Evolutionary conservation across 2,113 vertebrate species (phyloP).

Genomic region (Setophaga kirtlandii): DNA sequence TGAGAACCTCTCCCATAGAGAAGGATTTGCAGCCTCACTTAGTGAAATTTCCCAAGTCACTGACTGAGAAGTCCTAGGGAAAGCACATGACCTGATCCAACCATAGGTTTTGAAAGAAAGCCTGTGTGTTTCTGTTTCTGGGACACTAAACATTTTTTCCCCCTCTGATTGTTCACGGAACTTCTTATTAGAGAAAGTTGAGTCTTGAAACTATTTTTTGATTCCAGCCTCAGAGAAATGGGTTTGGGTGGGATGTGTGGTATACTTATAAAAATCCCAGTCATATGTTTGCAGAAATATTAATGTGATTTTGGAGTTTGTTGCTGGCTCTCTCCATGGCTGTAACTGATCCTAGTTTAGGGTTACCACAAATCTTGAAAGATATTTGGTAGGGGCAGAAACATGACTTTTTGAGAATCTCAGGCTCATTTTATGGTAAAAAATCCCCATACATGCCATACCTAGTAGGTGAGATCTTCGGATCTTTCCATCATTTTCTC

Average conservation of each 20-base stretch:
- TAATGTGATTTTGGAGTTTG: neutral
- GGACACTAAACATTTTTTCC: neutral
- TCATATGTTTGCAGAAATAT: neutral
- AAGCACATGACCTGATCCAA: neutral
- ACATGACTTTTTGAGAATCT: neutral
- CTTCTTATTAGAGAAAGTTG: neutral
- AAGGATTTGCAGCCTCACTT: accelerated
- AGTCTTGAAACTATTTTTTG: neutral
- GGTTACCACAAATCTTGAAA: neutral
- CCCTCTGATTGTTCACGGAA: neutral
- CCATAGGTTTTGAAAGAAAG: neutral
- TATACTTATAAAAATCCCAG: neutral
- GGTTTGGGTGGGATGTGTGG: neutral
- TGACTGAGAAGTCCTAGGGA: neutral
- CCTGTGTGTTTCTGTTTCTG: neutral
- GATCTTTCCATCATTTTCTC: neutral
- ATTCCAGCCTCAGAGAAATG: neutral
- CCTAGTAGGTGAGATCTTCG: neutral
- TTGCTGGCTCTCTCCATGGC: neutral
- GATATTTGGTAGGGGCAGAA: neutral
- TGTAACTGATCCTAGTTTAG: neutral
- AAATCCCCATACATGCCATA: accelerated
- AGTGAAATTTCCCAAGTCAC: neutral
- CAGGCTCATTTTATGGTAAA: neutral
- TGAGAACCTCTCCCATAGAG: neutral